Evolutionary conservation across 2,113 vertebrate genomes (phyloP).

Genomic region (Silurus glanis): DNA sequence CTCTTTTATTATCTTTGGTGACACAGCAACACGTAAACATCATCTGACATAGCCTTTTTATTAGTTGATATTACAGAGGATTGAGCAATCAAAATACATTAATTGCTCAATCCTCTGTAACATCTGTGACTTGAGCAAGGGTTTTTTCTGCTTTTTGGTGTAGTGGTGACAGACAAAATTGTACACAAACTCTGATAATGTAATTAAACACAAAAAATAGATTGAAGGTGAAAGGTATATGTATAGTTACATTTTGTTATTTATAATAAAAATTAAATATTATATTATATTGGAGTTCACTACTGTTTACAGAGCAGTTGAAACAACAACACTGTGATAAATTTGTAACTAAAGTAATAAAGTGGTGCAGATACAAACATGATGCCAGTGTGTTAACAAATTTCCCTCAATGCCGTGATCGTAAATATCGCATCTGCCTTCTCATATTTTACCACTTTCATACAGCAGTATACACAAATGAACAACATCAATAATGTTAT

Average conservation of each 20-base stretch:
- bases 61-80: constrained; percentile 18
- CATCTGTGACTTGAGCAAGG: background rate
- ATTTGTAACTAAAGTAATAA: background rate
- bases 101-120: no score
- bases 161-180: background rate
- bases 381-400: background rate
- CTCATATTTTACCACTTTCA: background rate
- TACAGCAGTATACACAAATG: background rate
- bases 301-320: background rate
- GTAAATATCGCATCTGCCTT: no score
- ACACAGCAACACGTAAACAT: constrained; percentile 29
- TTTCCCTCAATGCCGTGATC: background rate
- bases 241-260: background rate
- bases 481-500: background rate
- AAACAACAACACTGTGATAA: background rate
- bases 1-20: constrained; percentile 33
- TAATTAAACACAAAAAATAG: background rate
- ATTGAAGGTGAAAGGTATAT: background rate
- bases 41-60: constrained; percentile 3
- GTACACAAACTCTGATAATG: background rate
- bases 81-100: constrained; percentile 17
- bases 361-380: background rate
- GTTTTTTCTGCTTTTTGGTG: background rate
- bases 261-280: background rate
- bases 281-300: background rate